Percentiles rank a stretch among this genome's conserved stretches.
These are phyloP conservation scores for Planiliza haematocheilus DNA, from an alignment of 2,113 vertebrate genomes.

Conservation along the genomic window DNA sequence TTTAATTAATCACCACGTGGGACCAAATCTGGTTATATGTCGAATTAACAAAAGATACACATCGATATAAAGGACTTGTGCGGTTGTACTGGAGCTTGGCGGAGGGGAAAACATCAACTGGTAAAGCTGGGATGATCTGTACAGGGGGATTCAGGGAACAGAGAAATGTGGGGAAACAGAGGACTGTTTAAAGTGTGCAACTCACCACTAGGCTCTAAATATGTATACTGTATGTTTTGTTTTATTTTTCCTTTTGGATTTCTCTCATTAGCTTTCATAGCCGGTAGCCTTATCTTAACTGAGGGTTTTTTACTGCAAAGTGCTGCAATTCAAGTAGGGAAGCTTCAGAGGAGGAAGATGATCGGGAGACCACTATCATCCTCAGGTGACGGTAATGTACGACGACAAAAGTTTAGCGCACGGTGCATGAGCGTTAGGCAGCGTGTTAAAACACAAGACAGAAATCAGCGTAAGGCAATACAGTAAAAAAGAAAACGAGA, in stretches of 20 bases:
- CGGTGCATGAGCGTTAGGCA: conserved; percentile 57
- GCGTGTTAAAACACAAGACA: conserved; percentile 66
- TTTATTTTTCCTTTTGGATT: conserved; percentile 9
- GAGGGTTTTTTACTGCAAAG: conserved; percentile 46
- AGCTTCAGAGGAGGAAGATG: conserved; percentile 54
- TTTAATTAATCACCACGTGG: conserved; percentile 61
- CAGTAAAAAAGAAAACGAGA: conserved; percentile 39
- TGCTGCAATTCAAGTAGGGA: conserved; percentile 69
- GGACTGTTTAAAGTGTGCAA: conserved; percentile 32
- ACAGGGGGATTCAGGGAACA: conserved; percentile 45
- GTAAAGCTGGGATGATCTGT: conserved; percentile 55
- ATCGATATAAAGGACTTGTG: conserved; percentile 61
- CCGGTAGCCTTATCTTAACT: conserved; percentile 38
- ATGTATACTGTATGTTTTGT: too few relatives aligned
- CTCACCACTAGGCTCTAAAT: conserved; percentile 25
- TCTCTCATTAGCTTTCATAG: conserved; percentile 32
- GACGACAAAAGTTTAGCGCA: conserved; percentile 55
- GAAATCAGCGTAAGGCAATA: conserved; percentile 68
- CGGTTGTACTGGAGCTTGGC: conserved; percentile 31
- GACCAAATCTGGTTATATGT: conserved; percentile 61
- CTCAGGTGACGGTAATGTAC: conserved; percentile 51
- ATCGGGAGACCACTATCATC: conserved; percentile 47
- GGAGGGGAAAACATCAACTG: conserved; percentile 25
- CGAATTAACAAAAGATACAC: conserved; percentile 60
- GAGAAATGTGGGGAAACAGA: conserved; percentile 30